Percentiles rank a stretch among this genome's conserved stretches.
Evolutionary conservation across 92 coral and sea anemone species (phyloP).

Genomic region (Muricea muricata): DNA sequence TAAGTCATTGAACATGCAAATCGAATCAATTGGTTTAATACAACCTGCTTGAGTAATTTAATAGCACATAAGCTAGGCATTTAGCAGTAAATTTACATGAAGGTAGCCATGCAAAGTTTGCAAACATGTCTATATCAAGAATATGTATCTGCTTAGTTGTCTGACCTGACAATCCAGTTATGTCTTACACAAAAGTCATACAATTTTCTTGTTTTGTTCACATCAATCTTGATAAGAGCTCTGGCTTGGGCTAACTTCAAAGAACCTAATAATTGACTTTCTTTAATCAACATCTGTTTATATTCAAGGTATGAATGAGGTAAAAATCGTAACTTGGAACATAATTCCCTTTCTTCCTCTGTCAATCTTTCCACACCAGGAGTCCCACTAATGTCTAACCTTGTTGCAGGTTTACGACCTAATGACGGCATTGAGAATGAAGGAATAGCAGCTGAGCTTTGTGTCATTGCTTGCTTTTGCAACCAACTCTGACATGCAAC

Average conservation of each 20-base stretch:
- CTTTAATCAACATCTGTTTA: slow-evolving; percentile 82
- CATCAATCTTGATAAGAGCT: slow-evolving; percentile 90
- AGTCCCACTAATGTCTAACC: slow-evolving; percentile 90
- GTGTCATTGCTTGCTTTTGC: slow-evolving; percentile 85
- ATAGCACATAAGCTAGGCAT: no score
- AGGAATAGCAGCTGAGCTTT: slow-evolving; percentile 61
- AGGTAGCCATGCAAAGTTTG: no score
- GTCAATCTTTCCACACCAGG: slow-evolving; percentile 89
- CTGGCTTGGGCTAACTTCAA: slow-evolving; percentile 94
- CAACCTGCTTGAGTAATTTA: no score
- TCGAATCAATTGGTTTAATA: no score
- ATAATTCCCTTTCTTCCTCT: slow-evolving; percentile 86
- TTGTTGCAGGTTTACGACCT: slow-evolving; percentile 94
- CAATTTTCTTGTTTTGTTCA: slow-evolving; percentile 96
- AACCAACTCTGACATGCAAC: slow-evolving; percentile 93
- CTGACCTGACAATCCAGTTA: slow-evolving; percentile 83
- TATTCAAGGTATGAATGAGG: slow-evolving; percentile 84
- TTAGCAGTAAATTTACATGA: no score
- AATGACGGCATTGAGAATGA: slow-evolving; percentile 87
- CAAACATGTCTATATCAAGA: no score
- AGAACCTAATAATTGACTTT: slow-evolving; percentile 79
- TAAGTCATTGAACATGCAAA: no score
- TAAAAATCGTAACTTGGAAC: slow-evolving; percentile 81
- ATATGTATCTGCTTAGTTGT: no score
- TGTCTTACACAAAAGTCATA: slow-evolving; percentile 87